Percentiles rank a stretch among this genome's conserved stretches.
These are phyloP conservation scores for Ranitomeya imitator DNA, from an alignment of 2,113 vertebrate genomes.

Conservation along the genomic window DNA sequence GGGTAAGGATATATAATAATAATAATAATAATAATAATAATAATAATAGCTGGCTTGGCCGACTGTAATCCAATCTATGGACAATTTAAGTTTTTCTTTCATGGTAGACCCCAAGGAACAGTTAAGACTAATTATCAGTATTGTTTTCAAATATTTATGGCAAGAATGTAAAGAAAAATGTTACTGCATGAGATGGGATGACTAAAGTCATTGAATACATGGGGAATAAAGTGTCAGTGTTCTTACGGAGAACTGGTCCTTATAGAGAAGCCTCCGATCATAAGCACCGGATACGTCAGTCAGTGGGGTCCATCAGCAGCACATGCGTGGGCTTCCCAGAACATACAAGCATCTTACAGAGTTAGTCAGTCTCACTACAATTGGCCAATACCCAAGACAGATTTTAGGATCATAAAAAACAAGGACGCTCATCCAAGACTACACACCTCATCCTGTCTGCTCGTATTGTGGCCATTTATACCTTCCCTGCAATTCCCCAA, in stretches of 20 bases:
- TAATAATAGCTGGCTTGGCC: no score
- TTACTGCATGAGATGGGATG: not conserved
- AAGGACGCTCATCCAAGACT: not conserved
- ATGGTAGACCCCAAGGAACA: no score
- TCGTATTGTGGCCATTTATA: not conserved
- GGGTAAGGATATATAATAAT: no score
- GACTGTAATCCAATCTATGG: no score
- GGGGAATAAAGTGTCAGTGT: not conserved
- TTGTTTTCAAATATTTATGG: no score
- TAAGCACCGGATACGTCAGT: not conserved
- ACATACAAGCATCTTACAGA: not conserved
- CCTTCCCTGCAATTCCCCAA: not conserved
- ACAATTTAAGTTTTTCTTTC: no score
- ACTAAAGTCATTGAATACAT: not conserved
- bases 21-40: no score
- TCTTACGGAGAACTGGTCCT: not conserved
- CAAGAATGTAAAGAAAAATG: no score
- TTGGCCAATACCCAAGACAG: not conserved
- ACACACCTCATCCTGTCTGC: not conserved
- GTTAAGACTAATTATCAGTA: no score
- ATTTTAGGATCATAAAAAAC: not conserved
- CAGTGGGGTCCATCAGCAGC: not conserved
- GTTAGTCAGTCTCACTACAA: not conserved
- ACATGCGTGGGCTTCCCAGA: not conserved
- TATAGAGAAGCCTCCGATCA: not conserved